Conservation (phyloP, 2,797 vertebrate species). For the Leptatherina wallacei region DNA sequence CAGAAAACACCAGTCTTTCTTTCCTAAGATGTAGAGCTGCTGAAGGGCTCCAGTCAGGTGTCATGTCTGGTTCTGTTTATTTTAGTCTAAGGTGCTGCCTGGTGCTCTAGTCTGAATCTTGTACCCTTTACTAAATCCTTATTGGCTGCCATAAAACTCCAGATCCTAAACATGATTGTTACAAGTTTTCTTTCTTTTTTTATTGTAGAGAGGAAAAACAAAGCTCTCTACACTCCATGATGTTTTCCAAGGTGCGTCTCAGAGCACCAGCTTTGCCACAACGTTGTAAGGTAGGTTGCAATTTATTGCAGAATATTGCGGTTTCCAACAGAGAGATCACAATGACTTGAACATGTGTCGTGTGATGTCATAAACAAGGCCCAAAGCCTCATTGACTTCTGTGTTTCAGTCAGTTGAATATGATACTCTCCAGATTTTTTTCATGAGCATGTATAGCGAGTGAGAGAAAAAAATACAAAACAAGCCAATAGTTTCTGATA, state of each 20-base stretch:
- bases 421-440: not conserved
- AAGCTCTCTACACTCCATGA: not conserved
- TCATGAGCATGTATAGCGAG: not conserved
- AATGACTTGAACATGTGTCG: slow-evolving; percentile 8
- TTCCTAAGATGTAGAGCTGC: not conserved
- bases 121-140: not conserved
- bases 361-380: slow-evolving; percentile 14
- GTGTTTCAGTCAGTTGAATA: slow-evolving; percentile 14
- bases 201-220: not conserved
- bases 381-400: slow-evolving; percentile 17
- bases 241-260: slow-evolving; percentile 5
- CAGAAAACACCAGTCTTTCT: not conserved
- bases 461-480: not conserved
- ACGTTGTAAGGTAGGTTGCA: not conserved
- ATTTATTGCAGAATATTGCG: not conserved
- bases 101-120: not conserved
- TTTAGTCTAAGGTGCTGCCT: not conserved
- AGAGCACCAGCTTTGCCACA: slow-evolving; percentile 1
- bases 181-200: not conserved
- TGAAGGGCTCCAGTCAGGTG: not conserved
- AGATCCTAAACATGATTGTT: not conserved
- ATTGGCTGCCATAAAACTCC: not conserved
- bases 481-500: slow-evolving; percentile 10
- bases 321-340: slow-evolving; percentile 9
- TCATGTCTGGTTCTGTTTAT: not conserved